Base-by-base conservation (phyloP, 2,888 invertebrate species). In the Phoronis australis region DNA sequence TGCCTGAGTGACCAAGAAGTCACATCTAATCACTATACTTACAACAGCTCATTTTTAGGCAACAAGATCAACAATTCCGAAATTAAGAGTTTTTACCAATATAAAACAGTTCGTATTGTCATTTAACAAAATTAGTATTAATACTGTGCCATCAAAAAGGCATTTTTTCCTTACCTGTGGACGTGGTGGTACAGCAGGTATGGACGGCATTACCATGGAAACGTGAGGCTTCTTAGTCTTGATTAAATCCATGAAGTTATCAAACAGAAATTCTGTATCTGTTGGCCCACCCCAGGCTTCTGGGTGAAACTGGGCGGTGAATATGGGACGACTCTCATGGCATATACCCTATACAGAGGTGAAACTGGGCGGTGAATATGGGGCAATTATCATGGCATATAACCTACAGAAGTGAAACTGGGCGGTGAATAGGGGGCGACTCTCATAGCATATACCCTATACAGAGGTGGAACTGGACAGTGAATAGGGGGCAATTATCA, bases 291-390 rank as follows among this genome's bases (percentile, higher is more conserved):
- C 68, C 52, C 58, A 65, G n/a, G 66, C 67, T 47, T 71, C 70
- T 18, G 70, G 70, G 48, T 71, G 69, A 46, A 70, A 71, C 60
- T 70, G 70, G 6, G 68, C 68, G 5, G 66, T 66, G 52, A 71
- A 67, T n/a, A 70, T 63, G 12, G 70, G 69, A 21, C 61, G 55
- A 12, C 45, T 51, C 26, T 51, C 60, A 53, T 68, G 65, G 56
- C 60, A 60, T 21, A 69, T 65, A 20, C 69, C 69, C 64, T 65
- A 48, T 6, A 50, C 49, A 38, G 15, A 24, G 26, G n/a, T n/a
- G n/a, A 24, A 46, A 45, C 31, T 31, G 31, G 9, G 31, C 9
- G 5, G 66, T 66, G 52, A 71, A 67, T n/a, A 70, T 63, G 12
- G 70, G 69, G 22, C 61, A 55, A 15, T 45, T 51, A 24, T 51